Percentiles rank a stretch among this genome's conserved stretches.
Evolutionary conservation across 2,888 invertebrate species (phyloP).

Genomic region (Caenorhabditis plicata): DNA sequence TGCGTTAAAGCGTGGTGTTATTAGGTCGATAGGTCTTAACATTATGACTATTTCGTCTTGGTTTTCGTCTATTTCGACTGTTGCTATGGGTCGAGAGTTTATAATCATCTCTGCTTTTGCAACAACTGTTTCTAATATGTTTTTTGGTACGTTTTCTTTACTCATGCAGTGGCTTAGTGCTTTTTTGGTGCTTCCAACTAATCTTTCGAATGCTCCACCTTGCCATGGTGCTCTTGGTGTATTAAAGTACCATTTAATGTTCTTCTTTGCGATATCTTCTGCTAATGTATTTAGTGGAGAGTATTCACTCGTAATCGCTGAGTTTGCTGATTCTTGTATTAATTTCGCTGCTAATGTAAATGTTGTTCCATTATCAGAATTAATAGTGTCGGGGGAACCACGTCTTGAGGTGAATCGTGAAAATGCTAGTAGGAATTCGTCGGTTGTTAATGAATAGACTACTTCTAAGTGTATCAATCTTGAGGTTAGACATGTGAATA

Average conservation of each 20-base stretch:
- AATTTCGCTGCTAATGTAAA: slow-evolving; percentile 5
- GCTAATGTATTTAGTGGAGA: too few relatives aligned
- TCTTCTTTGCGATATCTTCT: not conserved
- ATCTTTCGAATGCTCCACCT: slow-evolving; percentile 3
- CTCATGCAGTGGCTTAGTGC: not conserved
- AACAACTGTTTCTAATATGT: not conserved
- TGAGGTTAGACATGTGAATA: slow-evolving; percentile 11
- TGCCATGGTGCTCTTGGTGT: slow-evolving; percentile 2
- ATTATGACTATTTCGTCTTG: not conserved
- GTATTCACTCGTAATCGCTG: not conserved
- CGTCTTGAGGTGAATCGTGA: slow-evolving; percentile 4
- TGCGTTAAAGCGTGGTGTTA: not conserved
- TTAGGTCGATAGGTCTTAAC: slow-evolving; percentile 1
- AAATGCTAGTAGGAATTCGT: slow-evolving; percentile 8
- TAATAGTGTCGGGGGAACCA: slow-evolving; percentile 8
- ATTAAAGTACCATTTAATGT: slow-evolving; percentile 1
- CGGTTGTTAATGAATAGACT: not conserved
- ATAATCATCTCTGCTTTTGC: not conserved
- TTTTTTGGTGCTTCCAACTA: not conserved
- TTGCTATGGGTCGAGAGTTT: not conserved
- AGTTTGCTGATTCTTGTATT: not conserved
- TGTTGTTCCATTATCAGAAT: slow-evolving; percentile 7
- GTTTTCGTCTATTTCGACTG: not conserved
- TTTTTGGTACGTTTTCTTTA: not conserved
- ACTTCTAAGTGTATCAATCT: slow-evolving; percentile 11